Evolutionary conservation across 2,113 vertebrate species (phyloP), one percentile per base, ranked within the genome.

Genomic region (Lepus europaeus): DNA sequence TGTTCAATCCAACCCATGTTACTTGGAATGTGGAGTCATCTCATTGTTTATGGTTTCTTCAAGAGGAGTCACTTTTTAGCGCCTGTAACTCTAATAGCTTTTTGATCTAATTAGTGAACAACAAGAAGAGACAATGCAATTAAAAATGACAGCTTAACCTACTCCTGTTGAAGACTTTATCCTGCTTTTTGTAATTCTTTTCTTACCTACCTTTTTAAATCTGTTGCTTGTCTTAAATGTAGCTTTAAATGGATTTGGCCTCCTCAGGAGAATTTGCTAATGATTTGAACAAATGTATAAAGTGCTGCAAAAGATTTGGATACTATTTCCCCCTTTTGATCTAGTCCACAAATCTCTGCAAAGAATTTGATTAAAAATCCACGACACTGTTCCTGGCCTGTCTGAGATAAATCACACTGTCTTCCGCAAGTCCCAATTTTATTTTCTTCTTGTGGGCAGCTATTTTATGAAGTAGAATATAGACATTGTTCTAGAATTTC

Each of bases 171-270:
- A 89, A 89, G 82, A 80, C 45, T 83, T 53, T 76, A 49, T 84
- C 74, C 91, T 94, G 51, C 72, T 68, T 83, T 97, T 90, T 93
- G 27, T 92, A 83, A 89, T 91, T 80, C 86, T 92, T 91, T 86
- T 61, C 66, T 92, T 94, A 51, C 39, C 59, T 96, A 66, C 31
- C 36, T 95, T 81, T 81, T 66, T 84, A 91, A 17, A 59, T 83
- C 94, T 74, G 36, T 33, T 91, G 69, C 23, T 80, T 56, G 27
- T 93, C 49, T 83, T 89, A 91, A 95, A 92, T n/a, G 63, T 87
- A 80, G 10, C n/a, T 94, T 95, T 91, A 89, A 96, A 63, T 80
- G 76, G 39, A 70, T 87, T 95, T 92, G 77, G 17, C 68, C 23
- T 88, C 84, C 72, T 88, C 2, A 0, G 51, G 88, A 72, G 72